These are phyloP conservation scores for Bucorvus abyssinicus DNA, from an alignment of 2,797 vertebrate species.

Conservation along the genomic window DNA sequence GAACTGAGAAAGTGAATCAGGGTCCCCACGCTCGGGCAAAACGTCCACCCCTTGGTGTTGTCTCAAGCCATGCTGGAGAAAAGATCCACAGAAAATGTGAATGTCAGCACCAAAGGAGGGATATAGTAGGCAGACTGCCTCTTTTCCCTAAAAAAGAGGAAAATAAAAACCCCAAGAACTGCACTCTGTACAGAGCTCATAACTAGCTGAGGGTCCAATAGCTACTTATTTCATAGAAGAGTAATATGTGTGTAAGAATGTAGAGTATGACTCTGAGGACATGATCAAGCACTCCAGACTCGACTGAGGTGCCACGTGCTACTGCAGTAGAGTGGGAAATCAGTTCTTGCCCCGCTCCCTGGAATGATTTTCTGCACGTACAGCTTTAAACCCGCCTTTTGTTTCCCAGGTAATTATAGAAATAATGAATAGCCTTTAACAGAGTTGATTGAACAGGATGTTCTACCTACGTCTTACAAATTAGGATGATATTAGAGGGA, in stretches of 20 bases:
- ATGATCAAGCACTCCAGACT: background rate
- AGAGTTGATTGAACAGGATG: background rate
- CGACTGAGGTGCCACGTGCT: background rate
- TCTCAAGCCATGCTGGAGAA: background rate
- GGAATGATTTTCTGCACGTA: background rate
- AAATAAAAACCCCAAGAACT: background rate
- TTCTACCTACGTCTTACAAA: background rate
- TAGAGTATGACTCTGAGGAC: background rate
- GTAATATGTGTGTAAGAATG: fast-evolving
- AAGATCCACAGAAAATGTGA: fast-evolving
- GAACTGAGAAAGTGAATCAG: background rate
- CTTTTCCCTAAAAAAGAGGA: background rate
- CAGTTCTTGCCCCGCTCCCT: fast-evolving
- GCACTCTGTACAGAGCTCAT: background rate
- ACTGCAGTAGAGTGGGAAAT: background rate
- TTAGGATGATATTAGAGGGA: background rate
- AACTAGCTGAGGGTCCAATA: background rate
- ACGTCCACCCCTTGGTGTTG: background rate
- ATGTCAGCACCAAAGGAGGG: background rate
- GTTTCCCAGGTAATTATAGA: background rate
- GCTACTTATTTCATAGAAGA: background rate
- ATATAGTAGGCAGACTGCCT: background rate
- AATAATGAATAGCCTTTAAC: background rate
- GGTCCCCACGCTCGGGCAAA: background rate
- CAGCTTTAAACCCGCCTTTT: background rate